phyloP scores from a whole-genome alignment of 2,797 vertebrate species.

The Myotis planiceps region DNA sequence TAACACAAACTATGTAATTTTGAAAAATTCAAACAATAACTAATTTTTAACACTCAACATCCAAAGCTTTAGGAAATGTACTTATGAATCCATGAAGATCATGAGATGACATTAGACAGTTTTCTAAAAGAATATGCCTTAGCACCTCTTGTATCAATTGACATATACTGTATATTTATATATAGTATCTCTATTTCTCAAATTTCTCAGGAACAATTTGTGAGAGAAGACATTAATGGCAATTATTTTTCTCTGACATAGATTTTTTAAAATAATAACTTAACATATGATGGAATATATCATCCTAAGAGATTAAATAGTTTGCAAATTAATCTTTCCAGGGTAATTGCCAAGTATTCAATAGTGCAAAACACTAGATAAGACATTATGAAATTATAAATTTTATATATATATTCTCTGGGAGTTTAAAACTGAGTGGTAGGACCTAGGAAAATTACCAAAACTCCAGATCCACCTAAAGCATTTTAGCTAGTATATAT shows the following conservation, averaged over 20 bases:
- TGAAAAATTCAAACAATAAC: not conserved
- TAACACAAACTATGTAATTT: not conserved
- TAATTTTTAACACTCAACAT: constrained; percentile 33
- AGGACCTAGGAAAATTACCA: no score
- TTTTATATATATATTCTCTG: not conserved
- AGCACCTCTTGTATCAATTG: not conserved
- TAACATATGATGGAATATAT: not conserved
- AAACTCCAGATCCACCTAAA: no score
- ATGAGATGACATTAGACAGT: not conserved
- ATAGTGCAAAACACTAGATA: not conserved
- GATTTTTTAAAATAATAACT: not conserved
- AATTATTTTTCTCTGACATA: not conserved
- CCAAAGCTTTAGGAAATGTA: not conserved
- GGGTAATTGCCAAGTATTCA: not conserved
- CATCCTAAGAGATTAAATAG: not conserved
- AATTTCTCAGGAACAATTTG: not conserved
- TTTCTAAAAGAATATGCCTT: not conserved
- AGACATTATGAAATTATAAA: not conserved
- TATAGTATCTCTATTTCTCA: not conserved
- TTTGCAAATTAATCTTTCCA: not conserved
- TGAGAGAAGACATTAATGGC: not conserved
- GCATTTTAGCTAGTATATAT: accelerated
- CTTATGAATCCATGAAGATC: not conserved
- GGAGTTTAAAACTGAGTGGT: not conserved
- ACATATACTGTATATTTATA: no score